A percentile compares a stretch with the other conserved stretches of the same genome.
Evolutionary conservation across 2,113 vertebrate genomes (phyloP).

Genomic region (Pycnonotus jocosus): DNA sequence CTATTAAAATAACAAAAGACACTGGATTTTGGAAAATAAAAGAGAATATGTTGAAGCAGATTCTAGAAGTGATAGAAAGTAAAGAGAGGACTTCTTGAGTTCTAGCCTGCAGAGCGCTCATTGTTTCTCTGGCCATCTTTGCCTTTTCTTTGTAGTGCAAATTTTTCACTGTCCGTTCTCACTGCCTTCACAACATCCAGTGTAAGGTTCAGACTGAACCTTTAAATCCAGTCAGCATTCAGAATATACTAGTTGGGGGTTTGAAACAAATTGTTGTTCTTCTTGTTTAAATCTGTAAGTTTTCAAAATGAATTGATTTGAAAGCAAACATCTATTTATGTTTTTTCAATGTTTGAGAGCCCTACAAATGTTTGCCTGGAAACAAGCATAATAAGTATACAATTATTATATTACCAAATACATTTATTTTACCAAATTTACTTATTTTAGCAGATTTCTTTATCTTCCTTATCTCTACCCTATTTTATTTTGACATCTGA

Average conservation of each 20-base stretch:
- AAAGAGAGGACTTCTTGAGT: background rate
- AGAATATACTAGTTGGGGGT: background rate
- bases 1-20: background rate
- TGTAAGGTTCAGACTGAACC: background rate
- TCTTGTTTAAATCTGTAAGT: background rate
- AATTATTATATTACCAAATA: background rate
- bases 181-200: background rate
- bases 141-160: background rate
- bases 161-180: background rate
- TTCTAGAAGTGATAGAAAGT: background rate
- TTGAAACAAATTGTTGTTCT: background rate
- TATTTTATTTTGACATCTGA: background rate
- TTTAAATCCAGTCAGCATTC: background rate
- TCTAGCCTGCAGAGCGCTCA: background rate
- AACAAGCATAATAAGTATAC: background rate
- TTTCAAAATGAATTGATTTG: background rate
- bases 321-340: background rate
- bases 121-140: background rate
- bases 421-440: background rate
- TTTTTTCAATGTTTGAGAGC: background rate
- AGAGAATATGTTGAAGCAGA: background rate
- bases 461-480: background rate
- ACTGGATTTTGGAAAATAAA: background rate
- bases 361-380: background rate
- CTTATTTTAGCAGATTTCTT: background rate